These are phyloP conservation scores for Acanthosepion pharaonis DNA, from an alignment of 2,888 invertebrate genomes.

Conservation along the genomic window DNA sequence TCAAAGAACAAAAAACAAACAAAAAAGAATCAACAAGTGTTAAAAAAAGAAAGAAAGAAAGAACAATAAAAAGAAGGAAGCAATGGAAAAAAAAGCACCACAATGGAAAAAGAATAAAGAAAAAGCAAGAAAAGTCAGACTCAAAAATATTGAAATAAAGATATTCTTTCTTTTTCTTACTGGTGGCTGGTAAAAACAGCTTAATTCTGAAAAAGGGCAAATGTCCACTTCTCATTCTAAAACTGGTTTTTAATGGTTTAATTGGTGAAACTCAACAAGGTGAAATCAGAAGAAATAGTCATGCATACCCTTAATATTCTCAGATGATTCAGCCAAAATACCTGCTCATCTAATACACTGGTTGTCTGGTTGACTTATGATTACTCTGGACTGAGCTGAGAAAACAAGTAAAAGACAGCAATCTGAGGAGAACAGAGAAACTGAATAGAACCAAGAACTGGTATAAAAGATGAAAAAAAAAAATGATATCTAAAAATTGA, in stretches of 20 bases:
- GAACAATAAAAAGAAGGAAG: too few species aligned
- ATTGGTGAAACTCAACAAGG: not conserved
- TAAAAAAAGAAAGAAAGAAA: too few species aligned
- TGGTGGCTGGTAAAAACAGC: not conserved
- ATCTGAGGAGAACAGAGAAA: not conserved
- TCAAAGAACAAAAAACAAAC: not conserved
- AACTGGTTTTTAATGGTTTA: too few species aligned
- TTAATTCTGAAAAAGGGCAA: not conserved
- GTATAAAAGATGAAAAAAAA: not conserved
- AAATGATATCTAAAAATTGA: not conserved
- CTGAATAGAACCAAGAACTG: not conserved
- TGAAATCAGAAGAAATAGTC: not conserved
- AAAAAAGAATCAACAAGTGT: not conserved
- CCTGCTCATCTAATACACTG: not conserved
- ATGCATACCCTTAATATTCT: not conserved
- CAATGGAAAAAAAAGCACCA: too few species aligned
- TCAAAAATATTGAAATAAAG: not conserved
- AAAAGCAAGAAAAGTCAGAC: not conserved
- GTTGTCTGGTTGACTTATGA: not conserved
- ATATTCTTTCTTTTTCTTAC: conserved; percentile 33
- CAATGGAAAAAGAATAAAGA: too few species aligned
- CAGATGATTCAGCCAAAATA: not conserved
- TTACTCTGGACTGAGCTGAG: conserved; percentile 4
- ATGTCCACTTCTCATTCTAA: not conserved
- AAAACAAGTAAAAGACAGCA: not conserved